Conservation (phyloP, 2,888 invertebrate genomes). For the Tenthredo livida region DNA sequence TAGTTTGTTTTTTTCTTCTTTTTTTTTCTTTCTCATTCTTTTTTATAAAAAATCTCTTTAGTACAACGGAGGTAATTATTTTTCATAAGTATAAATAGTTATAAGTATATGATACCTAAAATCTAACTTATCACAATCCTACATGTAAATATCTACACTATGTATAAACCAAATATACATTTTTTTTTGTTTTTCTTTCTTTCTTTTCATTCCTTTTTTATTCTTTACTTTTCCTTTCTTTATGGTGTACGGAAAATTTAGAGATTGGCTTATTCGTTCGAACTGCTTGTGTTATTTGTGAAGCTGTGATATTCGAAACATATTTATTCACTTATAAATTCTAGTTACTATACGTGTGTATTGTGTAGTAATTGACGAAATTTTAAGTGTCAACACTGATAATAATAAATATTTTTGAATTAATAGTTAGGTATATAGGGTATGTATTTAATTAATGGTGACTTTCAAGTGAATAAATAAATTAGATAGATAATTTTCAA, state of each 20-base stretch:
- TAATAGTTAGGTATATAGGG: neutral
- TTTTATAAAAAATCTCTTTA: constrained; percentile 51
- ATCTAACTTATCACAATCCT: constrained; percentile 66
- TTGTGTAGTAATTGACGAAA: neutral
- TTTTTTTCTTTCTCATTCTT: neutral
- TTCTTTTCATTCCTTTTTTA: constrained; percentile 57
- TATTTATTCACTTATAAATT: constrained; percentile 32
- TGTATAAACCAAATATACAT: constrained; percentile 66
- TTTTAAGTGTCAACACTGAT: constrained; percentile 21
- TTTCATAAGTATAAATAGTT: constrained; percentile 70
- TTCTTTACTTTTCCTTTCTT: neutral
- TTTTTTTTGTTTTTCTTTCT: constrained; percentile 56
- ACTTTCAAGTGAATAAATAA: constrained; percentile 42
- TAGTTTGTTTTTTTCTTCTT: neutral
- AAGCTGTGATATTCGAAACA: constrained; percentile 2
- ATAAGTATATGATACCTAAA: constrained; percentile 54
- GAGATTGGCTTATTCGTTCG: neutral
- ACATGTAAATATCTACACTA: constrained; percentile 72
- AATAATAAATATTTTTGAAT: constrained; percentile 42
- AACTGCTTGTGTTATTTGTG: neutral
- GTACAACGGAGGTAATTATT: constrained; percentile 58
- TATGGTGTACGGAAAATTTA: constrained; percentile 17
- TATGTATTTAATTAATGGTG: constrained; percentile 26
- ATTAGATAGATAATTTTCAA: constrained; percentile 45
- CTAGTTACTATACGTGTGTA: neutral